Conservation (phyloP, 2,113 vertebrate genomes). For the Crypturellus undulatus region DNA sequence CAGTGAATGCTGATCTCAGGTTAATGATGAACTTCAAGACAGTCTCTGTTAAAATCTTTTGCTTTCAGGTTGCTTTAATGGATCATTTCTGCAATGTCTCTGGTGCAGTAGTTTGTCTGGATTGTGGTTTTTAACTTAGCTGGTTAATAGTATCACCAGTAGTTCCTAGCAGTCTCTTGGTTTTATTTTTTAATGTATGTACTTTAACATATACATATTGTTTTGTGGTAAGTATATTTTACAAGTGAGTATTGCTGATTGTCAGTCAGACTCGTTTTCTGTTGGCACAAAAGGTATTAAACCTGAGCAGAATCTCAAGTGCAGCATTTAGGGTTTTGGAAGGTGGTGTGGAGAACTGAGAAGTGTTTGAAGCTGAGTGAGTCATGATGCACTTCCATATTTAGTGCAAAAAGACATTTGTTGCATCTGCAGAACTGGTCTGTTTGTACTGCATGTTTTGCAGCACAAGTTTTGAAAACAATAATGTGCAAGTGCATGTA, state of each 20-base stretch:
- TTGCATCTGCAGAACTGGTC: not conserved
- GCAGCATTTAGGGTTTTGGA: not conserved
- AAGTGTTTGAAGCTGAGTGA: not conserved
- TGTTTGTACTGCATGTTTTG: not conserved
- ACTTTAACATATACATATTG: not conserved
- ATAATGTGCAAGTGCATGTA: not conserved
- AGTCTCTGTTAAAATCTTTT: not conserved
- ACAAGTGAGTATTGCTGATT: not conserved
- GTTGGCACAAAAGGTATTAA: not conserved
- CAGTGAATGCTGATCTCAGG: not conserved
- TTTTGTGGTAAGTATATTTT: not conserved
- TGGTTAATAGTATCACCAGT: not conserved
- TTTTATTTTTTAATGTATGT: not conserved
- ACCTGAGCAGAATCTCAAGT: not conserved
- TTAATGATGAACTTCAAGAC: not conserved
- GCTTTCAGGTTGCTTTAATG: not conserved
- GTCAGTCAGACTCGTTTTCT: not conserved
- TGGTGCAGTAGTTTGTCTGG: not conserved
- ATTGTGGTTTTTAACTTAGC: not conserved
- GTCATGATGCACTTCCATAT: not conserved
- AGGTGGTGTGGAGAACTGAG: not conserved
- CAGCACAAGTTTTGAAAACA: not conserved
- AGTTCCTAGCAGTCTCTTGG: not conserved
- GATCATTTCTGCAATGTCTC: not conserved
- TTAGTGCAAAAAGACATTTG: not conserved